Conservation (phyloP, 2,797 vertebrate species). For the Melanogrammus aeglefinus region DNA sequence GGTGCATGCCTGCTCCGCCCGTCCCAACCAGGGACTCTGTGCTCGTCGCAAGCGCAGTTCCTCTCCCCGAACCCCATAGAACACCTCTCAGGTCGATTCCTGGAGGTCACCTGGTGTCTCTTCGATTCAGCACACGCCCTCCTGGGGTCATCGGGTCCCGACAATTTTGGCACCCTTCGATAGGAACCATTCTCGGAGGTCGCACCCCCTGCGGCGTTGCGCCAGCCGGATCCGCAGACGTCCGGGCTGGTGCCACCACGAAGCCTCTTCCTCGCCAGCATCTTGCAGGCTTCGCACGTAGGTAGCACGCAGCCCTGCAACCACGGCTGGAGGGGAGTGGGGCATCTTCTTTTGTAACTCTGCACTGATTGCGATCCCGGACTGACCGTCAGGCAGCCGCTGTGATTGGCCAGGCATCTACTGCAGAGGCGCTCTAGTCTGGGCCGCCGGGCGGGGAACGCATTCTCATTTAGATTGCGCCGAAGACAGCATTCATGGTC, state of each 20-base stretch:
- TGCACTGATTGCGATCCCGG: slow-evolving; percentile 12
- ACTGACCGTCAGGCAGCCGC: slow-evolving; percentile 17
- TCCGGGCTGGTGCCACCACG: slow-evolving; percentile 33
- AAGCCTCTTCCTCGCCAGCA: slow-evolving; percentile 34
- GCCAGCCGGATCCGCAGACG: not conserved
- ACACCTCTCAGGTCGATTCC: slow-evolving; percentile 50
- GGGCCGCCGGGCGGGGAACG: slow-evolving; percentile 6
- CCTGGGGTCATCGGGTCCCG: slow-evolving; percentile 18
- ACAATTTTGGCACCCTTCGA: slow-evolving; percentile 25
- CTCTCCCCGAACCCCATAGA: slow-evolving; percentile 43
- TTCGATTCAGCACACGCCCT: slow-evolving; percentile 25
- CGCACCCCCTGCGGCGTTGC: slow-evolving; percentile 51
- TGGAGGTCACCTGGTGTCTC: slow-evolving; percentile 34
- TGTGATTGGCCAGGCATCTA: slow-evolving; percentile 57
- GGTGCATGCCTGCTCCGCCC: slow-evolving; percentile 38
- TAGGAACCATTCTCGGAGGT: slow-evolving; percentile 56
- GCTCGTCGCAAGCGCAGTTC: slow-evolving; percentile 50
- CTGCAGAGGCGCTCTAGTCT: slow-evolving; percentile 57
- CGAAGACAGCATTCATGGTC: slow-evolving; percentile 56
- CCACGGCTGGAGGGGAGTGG: slow-evolving; percentile 41
- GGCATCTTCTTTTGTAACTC: slow-evolving; percentile 44
- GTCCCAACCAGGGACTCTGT: slow-evolving; percentile 29
- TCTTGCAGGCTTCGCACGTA: slow-evolving; percentile 57
- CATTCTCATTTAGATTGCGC: slow-evolving; percentile 35
- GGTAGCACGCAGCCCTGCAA: slow-evolving; percentile 16